phyloP scores from a whole-genome alignment of 1,140 invertebrate genomes.

The Aporrectodea caliginosa region DNA sequence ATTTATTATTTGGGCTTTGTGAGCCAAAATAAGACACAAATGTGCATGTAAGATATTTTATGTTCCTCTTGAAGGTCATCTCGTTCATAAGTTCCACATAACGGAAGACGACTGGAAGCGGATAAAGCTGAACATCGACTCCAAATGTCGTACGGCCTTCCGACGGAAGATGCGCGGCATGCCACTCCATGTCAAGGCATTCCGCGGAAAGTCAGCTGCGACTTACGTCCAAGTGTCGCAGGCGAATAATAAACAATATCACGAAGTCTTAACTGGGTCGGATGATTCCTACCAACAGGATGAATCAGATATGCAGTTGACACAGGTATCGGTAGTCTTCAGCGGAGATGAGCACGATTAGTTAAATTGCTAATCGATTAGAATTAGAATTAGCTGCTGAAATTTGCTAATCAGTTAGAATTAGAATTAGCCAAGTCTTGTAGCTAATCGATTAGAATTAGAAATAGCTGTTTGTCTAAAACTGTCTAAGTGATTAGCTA shows the following conservation, averaged over 20 bases:
- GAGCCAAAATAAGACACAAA: background rate
- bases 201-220: slow-evolving; percentile 39
- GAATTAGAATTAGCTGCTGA: background rate
- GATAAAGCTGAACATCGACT: slow-evolving; percentile 62
- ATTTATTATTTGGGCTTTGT: no score
- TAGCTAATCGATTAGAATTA: background rate
- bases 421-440: background rate
- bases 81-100: slow-evolving; percentile 59
- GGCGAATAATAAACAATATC: background rate
- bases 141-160: slow-evolving; percentile 61
- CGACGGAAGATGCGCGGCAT: slow-evolving; percentile 53
- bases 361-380: no score
- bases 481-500: background rate
- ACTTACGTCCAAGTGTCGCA: slow-evolving; percentile 24
- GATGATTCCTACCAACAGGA: background rate
- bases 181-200: slow-evolving; percentile 55
- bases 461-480: background rate
- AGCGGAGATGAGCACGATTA: no score
- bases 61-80: slow-evolving; percentile 52
- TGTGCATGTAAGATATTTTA: background rate
- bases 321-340: no score
- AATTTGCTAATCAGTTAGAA: background rate
- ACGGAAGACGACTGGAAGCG: slow-evolving; percentile 60
- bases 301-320: background rate
- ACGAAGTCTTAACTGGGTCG: background rate